These are phyloP conservation scores for Butorides virescens DNA, from an alignment of 2,113 vertebrate genomes.

Conservation along the genomic window DNA sequence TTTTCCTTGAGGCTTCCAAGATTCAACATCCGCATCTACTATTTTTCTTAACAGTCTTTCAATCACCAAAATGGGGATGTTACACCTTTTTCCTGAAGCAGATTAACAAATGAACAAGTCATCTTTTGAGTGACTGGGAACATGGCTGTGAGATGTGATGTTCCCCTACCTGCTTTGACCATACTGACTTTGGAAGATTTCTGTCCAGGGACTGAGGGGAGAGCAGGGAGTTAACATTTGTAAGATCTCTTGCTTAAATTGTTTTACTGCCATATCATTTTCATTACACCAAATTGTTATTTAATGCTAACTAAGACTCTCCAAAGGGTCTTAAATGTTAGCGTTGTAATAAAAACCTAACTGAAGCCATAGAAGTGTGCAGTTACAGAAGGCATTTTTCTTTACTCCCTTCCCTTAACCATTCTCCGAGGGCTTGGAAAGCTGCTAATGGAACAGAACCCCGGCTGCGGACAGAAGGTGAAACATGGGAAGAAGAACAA, in stretches of 20 bases:
- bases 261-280: neutral
- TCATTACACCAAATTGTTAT: neutral
- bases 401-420: neutral
- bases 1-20: neutral
- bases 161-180: neutral
- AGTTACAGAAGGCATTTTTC: neutral
- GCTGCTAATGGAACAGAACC: neutral
- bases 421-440: neutral
- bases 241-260: neutral
- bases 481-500: neutral
- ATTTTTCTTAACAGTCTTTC: neutral
- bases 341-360: neutral
- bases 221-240: neutral
- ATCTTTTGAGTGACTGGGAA: neutral
- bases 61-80: neutral
- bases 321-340: neutral
- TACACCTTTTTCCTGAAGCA: neutral
- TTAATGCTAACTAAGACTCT: neutral
- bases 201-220: neutral
- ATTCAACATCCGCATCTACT: fast-evolving
- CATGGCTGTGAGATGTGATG: neutral
- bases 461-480: neutral
- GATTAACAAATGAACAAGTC: neutral
- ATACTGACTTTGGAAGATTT: neutral
- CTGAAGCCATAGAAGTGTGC: neutral